Evolutionary conservation across 2,888 invertebrate species (phyloP).

Genomic region (Amphipyra berbera): DNA sequence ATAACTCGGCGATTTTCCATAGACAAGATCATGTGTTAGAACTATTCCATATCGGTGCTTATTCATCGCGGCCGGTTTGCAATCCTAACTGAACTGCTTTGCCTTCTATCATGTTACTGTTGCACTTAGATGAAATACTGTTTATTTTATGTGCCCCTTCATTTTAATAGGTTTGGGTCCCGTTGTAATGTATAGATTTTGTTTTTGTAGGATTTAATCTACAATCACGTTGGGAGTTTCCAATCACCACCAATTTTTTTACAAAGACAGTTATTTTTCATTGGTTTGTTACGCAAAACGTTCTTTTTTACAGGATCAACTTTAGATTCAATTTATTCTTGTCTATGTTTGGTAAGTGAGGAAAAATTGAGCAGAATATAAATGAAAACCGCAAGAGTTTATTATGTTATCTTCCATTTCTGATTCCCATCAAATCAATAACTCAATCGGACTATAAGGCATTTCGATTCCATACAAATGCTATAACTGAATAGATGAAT

Average conservation of each 20-base stretch:
- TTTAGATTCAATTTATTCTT: background rate
- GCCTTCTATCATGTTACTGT: constrained; percentile 37
- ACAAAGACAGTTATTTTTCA: background rate
- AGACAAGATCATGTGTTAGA: constrained; percentile 50
- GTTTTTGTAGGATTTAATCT: constrained; percentile 5
- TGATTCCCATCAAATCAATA: constrained; percentile 14
- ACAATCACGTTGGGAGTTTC: background rate
- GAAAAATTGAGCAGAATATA: background rate
- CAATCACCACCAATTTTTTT: background rate
- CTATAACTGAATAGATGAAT: constrained; percentile 35
- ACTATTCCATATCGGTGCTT: constrained; percentile 32
- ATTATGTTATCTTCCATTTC: constrained; percentile 1
- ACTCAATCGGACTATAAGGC: background rate
- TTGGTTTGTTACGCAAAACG: background rate
- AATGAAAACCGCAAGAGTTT: constrained; percentile 19
- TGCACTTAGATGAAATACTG: constrained; percentile 36
- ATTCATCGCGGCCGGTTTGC: constrained; percentile 49
- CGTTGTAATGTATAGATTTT: constrained; percentile 16
- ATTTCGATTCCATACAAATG: constrained; percentile 19
- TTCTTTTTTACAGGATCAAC: no score
- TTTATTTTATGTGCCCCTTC: constrained; percentile 32
- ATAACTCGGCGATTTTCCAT: constrained; percentile 54
- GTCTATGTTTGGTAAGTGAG: background rate
- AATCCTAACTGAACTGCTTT: constrained; percentile 36
- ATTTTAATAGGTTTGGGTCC: constrained; percentile 6